These are phyloP conservation scores for Drosophila bunnanda DNA, from an alignment of 2,888 invertebrate genomes.

Conservation along the genomic window DNA sequence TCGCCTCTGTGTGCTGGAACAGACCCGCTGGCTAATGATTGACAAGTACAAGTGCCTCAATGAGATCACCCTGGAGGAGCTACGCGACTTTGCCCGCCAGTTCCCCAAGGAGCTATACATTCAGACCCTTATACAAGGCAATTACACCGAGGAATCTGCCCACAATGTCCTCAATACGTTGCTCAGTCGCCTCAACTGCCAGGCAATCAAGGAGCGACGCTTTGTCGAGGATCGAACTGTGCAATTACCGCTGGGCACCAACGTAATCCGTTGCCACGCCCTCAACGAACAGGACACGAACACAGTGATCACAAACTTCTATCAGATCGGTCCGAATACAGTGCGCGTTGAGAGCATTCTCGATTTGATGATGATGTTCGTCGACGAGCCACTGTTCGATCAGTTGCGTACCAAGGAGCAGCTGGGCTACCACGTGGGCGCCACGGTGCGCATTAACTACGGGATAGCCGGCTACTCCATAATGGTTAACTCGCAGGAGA, in stretches of 20 bases:
- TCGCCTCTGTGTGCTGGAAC: slow-evolving; percentile 88
- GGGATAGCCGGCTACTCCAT: slow-evolving; percentile 93
- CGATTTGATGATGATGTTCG: slow-evolving; percentile 92
- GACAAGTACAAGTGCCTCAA: slow-evolving; percentile 88
- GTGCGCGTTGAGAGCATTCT: slow-evolving; percentile 88
- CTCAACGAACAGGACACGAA: slow-evolving; percentile 91
- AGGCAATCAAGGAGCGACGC: slow-evolving; percentile 70
- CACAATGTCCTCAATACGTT: slow-evolving; percentile 87
- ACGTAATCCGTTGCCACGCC: slow-evolving; percentile 88
- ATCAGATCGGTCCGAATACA: slow-evolving; percentile 89
- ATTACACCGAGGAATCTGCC: slow-evolving; percentile 88
- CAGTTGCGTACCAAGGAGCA: slow-evolving; percentile 94
- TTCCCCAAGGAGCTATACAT: slow-evolving; percentile 88
- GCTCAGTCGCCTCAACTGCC: slow-evolving; percentile 86
- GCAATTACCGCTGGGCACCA: slow-evolving; percentile 89
- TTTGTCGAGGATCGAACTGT: slow-evolving; percentile 86
- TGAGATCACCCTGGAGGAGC: slow-evolving; percentile 86
- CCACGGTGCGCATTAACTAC: slow-evolving; percentile 89
- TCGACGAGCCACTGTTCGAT: slow-evolving; percentile 95
- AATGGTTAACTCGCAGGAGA: slow-evolving; percentile 91
- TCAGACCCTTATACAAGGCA: slow-evolving; percentile 92
- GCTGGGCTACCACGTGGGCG: slow-evolving; percentile 93
- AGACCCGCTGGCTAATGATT: slow-evolving; percentile 88
- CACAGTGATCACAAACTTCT: slow-evolving; percentile 93
- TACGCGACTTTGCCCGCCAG: slow-evolving; percentile 87